Evolutionary conservation across 2,797 vertebrate species (phyloP), one percentile per base, ranked within the genome.

Genomic region (Melanogrammus aeglefinus): DNA sequence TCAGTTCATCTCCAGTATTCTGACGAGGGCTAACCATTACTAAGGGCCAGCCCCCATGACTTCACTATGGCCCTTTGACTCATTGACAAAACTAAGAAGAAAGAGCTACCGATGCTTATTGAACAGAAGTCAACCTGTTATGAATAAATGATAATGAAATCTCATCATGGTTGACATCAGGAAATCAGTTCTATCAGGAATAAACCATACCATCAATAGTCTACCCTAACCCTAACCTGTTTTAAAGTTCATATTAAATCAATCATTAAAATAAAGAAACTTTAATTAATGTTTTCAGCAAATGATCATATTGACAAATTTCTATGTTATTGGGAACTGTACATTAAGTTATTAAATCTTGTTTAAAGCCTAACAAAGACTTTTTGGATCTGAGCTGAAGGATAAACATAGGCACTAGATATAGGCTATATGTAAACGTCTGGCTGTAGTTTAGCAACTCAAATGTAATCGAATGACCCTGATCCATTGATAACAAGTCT

Each of bases 391-490:
- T 13, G 41, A 44, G 14, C 12, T 44, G 41, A 13, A 16, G 29
- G 29, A 72, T 12, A 33, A 72, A 85, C 89, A 89, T 86, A 89
- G 87, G 81, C 76, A 6, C 35, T 36, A 88, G 77, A 79, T 47
- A 51, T 69, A 66, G 16, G 73, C 77, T 84, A 82, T 83, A 90
- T 75, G 84, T 86, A 87, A 81, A 86, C 86, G 21, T 66, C 84
- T 39, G 81, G 83, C 85, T 78, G n/a, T 73, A 84, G 87, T 87
- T 85, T 88, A 83, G 88, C 83, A 88, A 80, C 84, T 86, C 83
- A 91, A 88, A 86, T 82, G 80, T 93, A 88, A 93, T 93, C 89
- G 88, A 88, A 91, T 92, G 92, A 82, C 85, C 66, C 74, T 77
- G 82, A 84, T 77, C 82, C 81, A 75, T 81, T 80, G 78, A 90